Evolutionary conservation across 2,113 vertebrate genomes (phyloP).

Genomic region (Grammomys dolichurus): DNA sequence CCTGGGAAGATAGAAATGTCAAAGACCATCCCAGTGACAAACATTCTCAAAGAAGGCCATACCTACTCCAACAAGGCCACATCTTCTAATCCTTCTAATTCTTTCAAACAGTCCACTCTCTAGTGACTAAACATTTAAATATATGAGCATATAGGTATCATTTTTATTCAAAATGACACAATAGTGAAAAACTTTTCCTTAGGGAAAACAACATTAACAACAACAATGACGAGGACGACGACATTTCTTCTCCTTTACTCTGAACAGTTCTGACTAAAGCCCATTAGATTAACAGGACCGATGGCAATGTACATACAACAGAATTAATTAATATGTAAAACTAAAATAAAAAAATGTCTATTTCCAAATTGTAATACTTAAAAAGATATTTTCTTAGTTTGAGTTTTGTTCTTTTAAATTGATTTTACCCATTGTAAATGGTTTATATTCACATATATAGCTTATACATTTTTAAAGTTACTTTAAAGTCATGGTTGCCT

Average conservation of each 20-base stretch:
- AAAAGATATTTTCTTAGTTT: not conserved
- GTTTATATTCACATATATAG: not conserved
- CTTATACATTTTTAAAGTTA: not conserved
- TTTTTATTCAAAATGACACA: not conserved
- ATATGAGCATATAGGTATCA: not conserved
- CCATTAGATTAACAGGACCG: not conserved
- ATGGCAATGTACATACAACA: not conserved
- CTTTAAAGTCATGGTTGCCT: not conserved
- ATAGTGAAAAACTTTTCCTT: not conserved
- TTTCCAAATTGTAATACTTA: not conserved
- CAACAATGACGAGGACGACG: not conserved
- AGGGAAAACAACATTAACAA: not conserved
- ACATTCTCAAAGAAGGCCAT: not conserved
- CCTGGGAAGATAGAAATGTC: not conserved
- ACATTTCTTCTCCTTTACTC: not conserved
- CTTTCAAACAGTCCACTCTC: not conserved
- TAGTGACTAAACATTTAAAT: not conserved
- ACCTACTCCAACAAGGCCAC: not conserved
- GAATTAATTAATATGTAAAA: not conserved
- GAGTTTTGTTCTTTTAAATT: not conserved
- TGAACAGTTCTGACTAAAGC: not conserved
- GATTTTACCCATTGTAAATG: not conserved
- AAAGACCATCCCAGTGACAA: not conserved
- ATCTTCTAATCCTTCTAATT: not conserved
- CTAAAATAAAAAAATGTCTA: constrained; percentile 1